Conservation (phyloP, 2,888 invertebrate species). For the Oligia latruncula region DNA sequence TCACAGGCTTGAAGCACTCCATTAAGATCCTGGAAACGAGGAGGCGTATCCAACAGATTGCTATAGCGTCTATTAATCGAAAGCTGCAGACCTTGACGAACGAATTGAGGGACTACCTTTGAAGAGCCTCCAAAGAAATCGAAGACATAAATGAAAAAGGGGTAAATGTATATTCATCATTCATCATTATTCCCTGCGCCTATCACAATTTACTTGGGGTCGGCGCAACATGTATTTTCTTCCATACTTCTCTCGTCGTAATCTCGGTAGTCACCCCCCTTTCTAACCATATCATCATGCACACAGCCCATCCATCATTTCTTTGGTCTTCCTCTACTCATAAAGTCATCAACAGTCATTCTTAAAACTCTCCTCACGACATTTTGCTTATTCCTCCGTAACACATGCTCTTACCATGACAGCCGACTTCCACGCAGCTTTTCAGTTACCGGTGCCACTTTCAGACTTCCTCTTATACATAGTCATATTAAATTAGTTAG, state of each 20-base stretch:
- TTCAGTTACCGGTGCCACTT: too few relatives aligned
- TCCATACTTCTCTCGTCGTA: background rate
- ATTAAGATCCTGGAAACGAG: constrained; percentile 82
- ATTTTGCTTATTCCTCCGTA: too few relatives aligned
- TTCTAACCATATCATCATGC: too few relatives aligned
- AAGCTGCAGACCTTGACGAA: constrained; percentile 70
- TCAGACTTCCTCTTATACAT: too few relatives aligned
- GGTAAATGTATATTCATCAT: background rate
- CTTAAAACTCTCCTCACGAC: too few relatives aligned
- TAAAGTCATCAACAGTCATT: too few relatives aligned
- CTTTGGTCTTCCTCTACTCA: too few relatives aligned
- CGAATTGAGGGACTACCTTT: background rate
- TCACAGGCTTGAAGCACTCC: constrained; percentile 83
- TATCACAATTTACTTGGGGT: background rate
- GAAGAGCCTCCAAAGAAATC: background rate
- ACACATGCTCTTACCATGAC: too few relatives aligned
- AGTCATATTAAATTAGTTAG: too few relatives aligned
- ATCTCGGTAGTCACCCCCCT: background rate
- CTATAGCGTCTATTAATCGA: constrained; percentile 78
- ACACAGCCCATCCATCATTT: too few relatives aligned
- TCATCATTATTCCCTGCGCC: background rate
- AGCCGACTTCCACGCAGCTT: too few relatives aligned
- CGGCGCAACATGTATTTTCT: background rate
- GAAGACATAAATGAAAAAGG: background rate
- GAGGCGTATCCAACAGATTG: constrained; percentile 81